Base-by-base conservation (phyloP, 1,140 invertebrate species). In the Dufourea novaeangliae region DNA sequence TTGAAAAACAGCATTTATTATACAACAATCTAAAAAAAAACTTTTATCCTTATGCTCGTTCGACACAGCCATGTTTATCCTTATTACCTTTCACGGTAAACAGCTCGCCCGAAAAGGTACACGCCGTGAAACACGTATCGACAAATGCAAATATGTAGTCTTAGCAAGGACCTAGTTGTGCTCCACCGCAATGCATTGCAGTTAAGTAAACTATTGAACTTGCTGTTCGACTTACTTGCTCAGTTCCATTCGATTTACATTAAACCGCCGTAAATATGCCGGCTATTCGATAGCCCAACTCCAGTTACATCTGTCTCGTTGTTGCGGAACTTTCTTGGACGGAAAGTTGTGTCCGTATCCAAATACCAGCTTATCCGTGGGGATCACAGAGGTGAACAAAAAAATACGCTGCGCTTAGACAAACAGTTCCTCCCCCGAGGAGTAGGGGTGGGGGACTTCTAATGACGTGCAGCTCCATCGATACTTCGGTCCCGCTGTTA, bases 331-430 rank as follows among this genome's bases (percentile, higher is more conserved):
- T 67, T 75, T 46, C 37, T 17, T 20, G 12, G 59, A 66, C n/a
- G 52, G n/a, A 39, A n/a, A 71, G 50, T 39, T 52, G n/a, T 68
- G 59, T 66, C 52, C 72, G 27, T 44, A 71, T 81, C 63, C 78
- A 27, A 81, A 78, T 29, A 70, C 20, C 44, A 61, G 61, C 66
- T 77, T 62, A 68, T 44, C 25, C 73, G 75, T 78, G 78, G n/a
- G n/a, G 52, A 78, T 70, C 67, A 50, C n/a, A 41, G 34, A 8
- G 34, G 34, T 3, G 34, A 44, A 46, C 54, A 71, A 81, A 57
- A 20, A 57, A 11, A 57, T 37, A 34, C 68, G 20, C 61, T 52
- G 69, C 61, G 27, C 22, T 22, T 22, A 14, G 11, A 34, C 81
- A 56, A 77, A 82, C 46, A 71, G 50, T 32, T 27, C 2, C 22